Evolutionary conservation across 2,797 vertebrate species (phyloP).

Genomic region (Epinephelus awoara): DNA sequence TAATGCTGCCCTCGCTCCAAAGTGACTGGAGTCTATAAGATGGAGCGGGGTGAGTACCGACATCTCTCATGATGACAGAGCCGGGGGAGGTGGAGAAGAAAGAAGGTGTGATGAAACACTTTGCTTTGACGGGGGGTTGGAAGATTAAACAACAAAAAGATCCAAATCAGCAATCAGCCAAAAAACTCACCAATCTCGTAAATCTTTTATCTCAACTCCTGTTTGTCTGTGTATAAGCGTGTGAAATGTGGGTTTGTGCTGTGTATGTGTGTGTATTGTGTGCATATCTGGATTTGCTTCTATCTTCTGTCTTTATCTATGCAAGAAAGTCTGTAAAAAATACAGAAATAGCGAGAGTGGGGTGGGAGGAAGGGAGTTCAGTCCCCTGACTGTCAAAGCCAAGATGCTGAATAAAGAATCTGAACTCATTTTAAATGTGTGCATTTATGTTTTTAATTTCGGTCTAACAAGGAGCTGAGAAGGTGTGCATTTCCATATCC

Average conservation of each 20-base stretch:
- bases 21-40: slow-evolving; percentile 57
- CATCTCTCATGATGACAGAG: slow-evolving; percentile 57
- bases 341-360: slow-evolving; percentile 21
- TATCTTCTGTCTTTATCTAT: slow-evolving; percentile 36
- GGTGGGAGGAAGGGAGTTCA: slow-evolving; percentile 15
- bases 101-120: slow-evolving; percentile 64
- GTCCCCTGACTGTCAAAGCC: slow-evolving; percentile 44
- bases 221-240: slow-evolving; percentile 28
- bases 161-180: slow-evolving; percentile 72
- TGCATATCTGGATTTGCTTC: slow-evolving; percentile 13
- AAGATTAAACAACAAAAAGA: slow-evolving; percentile 75
- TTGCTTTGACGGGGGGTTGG: slow-evolving; percentile 50
- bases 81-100: slow-evolving; percentile 10
- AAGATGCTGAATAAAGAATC: slow-evolving; percentile 60
- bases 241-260: slow-evolving; percentile 11
- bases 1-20: slow-evolving; percentile 51
- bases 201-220: slow-evolving; percentile 58
- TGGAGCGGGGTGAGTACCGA: slow-evolving; percentile 26
- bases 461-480: slow-evolving; percentile 40
- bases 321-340: slow-evolving; percentile 8
- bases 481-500: slow-evolving; percentile 73
- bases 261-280: neutral
- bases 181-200: slow-evolving; percentile 57
- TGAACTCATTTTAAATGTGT: slow-evolving; percentile 53
- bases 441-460: slow-evolving; percentile 71